These are phyloP conservation scores for human (Homo sapiens) DNA, from an alignment of 2,113 vertebrate species.

Conservation along the genomic window GRCh38 chr17:71103501-71104000, in stretches of 20 bases:
- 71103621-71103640: not conserved
- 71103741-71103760: fast-evolving
- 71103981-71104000: not conserved
- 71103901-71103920: not conserved
- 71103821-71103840: not conserved
- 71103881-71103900: not conserved
- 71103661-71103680: not conserved
- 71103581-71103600: not conserved
- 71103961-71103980: not conserved
- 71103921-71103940: not conserved
- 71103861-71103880: not conserved
- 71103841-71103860: not conserved
- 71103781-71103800: not conserved
- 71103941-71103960: fast-evolving
- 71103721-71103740: not conserved
- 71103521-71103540: not conserved
- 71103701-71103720: not conserved
- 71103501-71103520: not conserved
- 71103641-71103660: not conserved
- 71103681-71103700: not conserved
- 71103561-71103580: not conserved
- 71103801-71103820: not conserved
- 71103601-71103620: not conserved
- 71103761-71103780: not conserved
- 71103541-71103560: not conserved